These are phyloP conservation scores for Habropoda laboriosa DNA, from an alignment of 1,140 invertebrate species.

Conservation along the genomic window DNA sequence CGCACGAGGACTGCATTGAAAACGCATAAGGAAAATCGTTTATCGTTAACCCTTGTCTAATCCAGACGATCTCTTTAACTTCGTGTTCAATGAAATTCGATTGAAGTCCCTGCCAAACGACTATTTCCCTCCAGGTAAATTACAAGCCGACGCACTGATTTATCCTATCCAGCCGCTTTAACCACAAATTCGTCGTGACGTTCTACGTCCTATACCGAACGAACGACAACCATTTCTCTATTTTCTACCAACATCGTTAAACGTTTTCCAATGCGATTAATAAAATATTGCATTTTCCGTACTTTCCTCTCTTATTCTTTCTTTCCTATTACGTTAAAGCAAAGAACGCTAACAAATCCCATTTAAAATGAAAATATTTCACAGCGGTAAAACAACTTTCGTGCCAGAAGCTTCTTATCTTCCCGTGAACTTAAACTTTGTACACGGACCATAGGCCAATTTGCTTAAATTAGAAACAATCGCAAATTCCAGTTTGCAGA, in stretches of 20 bases:
- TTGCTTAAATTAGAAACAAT: slow-evolving; percentile 8
- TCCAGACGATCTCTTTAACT: slow-evolving; percentile 39
- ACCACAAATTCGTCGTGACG: background rate
- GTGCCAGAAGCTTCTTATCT: background rate
- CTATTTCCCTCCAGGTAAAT: slow-evolving; percentile 42
- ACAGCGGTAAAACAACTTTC: background rate
- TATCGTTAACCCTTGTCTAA: slow-evolving; percentile 31
- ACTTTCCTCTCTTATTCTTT: background rate
- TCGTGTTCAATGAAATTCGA: slow-evolving; percentile 41
- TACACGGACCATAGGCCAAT: background rate
- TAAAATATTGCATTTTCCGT: background rate
- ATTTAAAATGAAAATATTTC: background rate
- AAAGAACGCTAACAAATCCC: too few species aligned
- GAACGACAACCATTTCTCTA: background rate
- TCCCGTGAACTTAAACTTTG: background rate
- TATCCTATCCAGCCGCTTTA: slow-evolving; percentile 4
- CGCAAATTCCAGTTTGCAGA: background rate
- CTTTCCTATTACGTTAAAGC: background rate
- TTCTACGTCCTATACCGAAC: background rate
- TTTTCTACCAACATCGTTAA: background rate
- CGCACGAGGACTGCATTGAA: too few species aligned
- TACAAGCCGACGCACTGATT: slow-evolving; percentile 27
- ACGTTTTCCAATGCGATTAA: background rate
- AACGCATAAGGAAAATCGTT: slow-evolving; percentile 20
- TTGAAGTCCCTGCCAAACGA: slow-evolving; percentile 48